Conservation (phyloP, 2,888 invertebrate genomes). For the Perithous albicinctus region DNA sequence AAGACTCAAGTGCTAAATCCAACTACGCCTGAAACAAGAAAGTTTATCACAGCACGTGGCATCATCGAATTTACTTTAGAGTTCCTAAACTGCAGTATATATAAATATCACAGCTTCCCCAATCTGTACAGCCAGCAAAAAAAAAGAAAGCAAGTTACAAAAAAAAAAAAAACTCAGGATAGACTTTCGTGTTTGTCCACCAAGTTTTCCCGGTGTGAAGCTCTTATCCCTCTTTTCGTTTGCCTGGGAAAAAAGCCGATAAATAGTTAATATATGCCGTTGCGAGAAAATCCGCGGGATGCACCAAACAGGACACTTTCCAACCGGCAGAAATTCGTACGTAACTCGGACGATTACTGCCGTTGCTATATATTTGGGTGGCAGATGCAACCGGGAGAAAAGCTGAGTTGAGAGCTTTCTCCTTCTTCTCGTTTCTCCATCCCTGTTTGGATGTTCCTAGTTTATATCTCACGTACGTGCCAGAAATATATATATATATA, state of each 20-base stretch:
- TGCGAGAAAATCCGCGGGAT: slow-evolving; percentile 21
- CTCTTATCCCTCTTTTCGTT: slow-evolving; percentile 11
- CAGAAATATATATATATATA: slow-evolving; percentile 47
- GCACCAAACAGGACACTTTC: slow-evolving; percentile 35
- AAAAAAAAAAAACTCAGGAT: slow-evolving; percentile 3
- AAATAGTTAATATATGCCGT: slow-evolving; percentile 54
- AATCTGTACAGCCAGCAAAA: too few relatives aligned
- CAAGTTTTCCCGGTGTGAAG: neutral
- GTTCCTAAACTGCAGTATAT: neutral
- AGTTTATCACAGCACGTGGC: slow-evolving; percentile 68
- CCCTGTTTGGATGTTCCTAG: slow-evolving; percentile 38
- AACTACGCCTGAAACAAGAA: slow-evolving; percentile 62
- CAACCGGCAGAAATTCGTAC: slow-evolving; percentile 52
- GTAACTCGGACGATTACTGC: slow-evolving; percentile 65
- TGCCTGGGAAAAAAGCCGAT: slow-evolving; percentile 43
- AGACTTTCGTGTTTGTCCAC: slow-evolving; percentile 20
- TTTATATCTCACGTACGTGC: slow-evolving; percentile 62
- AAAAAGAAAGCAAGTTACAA: slow-evolving; percentile 15
- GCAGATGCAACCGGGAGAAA: slow-evolving; percentile 50
- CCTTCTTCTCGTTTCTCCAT: slow-evolving; percentile 60
- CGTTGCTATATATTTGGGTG: neutral
- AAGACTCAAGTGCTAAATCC: slow-evolving; percentile 56
- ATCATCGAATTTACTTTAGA: slow-evolving; percentile 48
- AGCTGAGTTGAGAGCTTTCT: slow-evolving; percentile 37
- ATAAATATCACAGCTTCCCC: too few relatives aligned